Base-by-base conservation (phyloP, 2,888 invertebrate genomes). In the Drosophila robusta region DNA sequence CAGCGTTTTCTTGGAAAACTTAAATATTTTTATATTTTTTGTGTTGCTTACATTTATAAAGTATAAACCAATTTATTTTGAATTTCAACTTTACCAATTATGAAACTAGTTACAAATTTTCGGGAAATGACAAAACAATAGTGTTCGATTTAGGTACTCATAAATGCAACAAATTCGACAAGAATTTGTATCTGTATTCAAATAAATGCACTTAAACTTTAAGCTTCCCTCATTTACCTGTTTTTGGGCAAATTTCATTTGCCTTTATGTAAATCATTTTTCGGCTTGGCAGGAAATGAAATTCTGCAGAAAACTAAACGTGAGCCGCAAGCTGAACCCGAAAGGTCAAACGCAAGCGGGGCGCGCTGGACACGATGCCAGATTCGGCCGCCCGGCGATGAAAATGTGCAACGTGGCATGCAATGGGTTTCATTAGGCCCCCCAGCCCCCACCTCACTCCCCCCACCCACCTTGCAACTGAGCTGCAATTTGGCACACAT, bases 391-490 rank as follows among this genome's bases (percentile, higher is more conserved):
- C 46, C 22, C 44, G 50, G 9, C 46, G 42, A 42, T 26, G 42
- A 26, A 58, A 56, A 52, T 57, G 49, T 39, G 52, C 38, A 62
- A 22, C 45, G 47, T 38, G 32, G 51, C 52, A 56, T 77, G 57
- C 78, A 51, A 62, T 67, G 73, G 41, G 67, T 71, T 76, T 56
- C 54, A 66, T 74, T 65, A 71, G 42, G 49, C 22, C 2, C 34
- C 16, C 32, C 3, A 3, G 14, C 3, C 36, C 9, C 12, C 9
- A 3, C 7, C 12, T 2, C 1, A 3, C 50, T 6, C 12, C 3
- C 14, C 5, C 24, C 39, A 8, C 1, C 2, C 9, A 12, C 26
- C 3, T 36, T 4, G 22, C 22, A 29, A 8, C 26, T 29, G 29
- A 29, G 14, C 45, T 34, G 44, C 42, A 61, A 64, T 75, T 75